Percentiles rank a stretch among this genome's conserved stretches.
Evolutionary conservation across 2,797 vertebrate species (phyloP).

Genomic region (Malurus leucopterus): DNA sequence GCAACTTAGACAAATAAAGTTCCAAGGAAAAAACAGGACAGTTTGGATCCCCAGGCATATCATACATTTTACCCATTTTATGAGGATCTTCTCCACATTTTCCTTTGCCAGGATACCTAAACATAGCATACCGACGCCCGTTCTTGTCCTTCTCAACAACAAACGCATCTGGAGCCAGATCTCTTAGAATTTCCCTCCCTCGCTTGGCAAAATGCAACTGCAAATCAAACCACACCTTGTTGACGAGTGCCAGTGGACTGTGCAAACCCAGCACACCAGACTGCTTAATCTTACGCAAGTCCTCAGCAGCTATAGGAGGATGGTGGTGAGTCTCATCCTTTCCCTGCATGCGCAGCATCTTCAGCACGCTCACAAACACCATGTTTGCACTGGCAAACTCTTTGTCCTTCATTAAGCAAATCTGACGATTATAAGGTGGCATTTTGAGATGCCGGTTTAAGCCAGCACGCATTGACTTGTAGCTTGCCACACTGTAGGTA

Average conservation of each 20-base stretch:
- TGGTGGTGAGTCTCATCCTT: conserved; percentile 66
- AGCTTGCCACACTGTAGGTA: conserved; percentile 63
- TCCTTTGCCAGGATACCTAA: conserved; percentile 58
- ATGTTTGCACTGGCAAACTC: conserved; percentile 62
- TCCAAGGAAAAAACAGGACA: conserved; percentile 66
- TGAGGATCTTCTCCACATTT: conserved; percentile 53
- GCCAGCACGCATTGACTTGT: conserved; percentile 65
- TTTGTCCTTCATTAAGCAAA: conserved; percentile 67
- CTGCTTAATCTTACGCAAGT: conserved; percentile 58
- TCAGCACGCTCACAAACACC: conserved; percentile 59
- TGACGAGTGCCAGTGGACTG: conserved; percentile 54
- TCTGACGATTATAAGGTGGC: conserved; percentile 59
- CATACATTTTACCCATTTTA: conserved; percentile 67
- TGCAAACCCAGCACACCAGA: conserved; percentile 65
- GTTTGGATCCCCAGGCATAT: conserved; percentile 60
- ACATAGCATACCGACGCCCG: conserved; percentile 49
- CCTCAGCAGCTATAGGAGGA: conserved; percentile 59
- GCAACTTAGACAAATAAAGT: conserved; percentile 65
- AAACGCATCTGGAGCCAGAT: conserved; percentile 65
- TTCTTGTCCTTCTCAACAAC: conserved; percentile 62
- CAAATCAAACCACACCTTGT: conserved; percentile 69
- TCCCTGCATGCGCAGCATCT: conserved; percentile 61
- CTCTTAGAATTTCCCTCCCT: conserved; percentile 66
- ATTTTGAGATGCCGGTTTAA: conserved; percentile 66
- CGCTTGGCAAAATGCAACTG: conserved; percentile 65